Conservation (phyloP, 2,797 vertebrate species). For the Muscicapa comitata region DNA sequence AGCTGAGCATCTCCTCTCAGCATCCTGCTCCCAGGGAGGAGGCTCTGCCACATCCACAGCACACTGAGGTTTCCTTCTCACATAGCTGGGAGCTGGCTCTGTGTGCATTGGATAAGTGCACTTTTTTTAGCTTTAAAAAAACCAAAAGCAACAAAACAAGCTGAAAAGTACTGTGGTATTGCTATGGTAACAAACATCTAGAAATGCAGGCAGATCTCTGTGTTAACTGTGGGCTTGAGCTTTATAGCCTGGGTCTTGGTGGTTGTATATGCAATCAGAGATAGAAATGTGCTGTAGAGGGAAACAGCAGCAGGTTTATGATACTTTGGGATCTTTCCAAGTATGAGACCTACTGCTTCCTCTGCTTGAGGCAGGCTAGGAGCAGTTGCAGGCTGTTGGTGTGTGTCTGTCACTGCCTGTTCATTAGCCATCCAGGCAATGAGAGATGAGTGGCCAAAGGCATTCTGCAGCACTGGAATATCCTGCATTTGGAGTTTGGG, state of each 20-base stretch:
- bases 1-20: not conserved
- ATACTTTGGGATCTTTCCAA: not conserved
- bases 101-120: not conserved
- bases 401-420: not conserved
- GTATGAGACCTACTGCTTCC: not conserved
- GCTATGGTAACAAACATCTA: slow-evolving; percentile 50
- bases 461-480: not conserved
- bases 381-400: not conserved
- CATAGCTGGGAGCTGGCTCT: not conserved
- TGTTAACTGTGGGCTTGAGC: not conserved
- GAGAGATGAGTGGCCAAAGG: not conserved
- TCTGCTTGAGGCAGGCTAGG: not conserved
- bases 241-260: not conserved
- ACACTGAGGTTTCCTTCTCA: not conserved
- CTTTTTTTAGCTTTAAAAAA: not conserved
- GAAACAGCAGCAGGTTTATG: not conserved
- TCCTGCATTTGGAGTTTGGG: not conserved
- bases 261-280: not conserved
- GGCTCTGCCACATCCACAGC: not conserved
- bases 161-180: not conserved
- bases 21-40: not conserved
- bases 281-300: not conserved
- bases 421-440: not conserved
- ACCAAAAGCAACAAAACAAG: not conserved
- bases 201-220: not conserved